Conservation (phyloP, 2,888 invertebrate species). For the Dermolepida albohirtum region DNA sequence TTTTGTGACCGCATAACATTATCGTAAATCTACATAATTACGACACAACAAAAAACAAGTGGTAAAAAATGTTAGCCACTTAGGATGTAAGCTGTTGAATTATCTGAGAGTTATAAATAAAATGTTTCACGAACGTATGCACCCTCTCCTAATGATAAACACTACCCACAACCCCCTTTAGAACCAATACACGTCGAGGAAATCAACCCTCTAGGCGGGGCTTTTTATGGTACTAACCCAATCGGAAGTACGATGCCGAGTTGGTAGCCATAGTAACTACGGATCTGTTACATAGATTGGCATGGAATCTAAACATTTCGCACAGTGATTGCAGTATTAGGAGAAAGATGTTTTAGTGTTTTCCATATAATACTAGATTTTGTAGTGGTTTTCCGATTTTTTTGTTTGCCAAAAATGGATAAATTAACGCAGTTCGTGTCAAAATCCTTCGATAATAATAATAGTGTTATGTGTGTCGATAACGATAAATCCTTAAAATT, state of each 20-base stretch:
- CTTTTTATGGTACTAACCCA: conserved; percentile 57
- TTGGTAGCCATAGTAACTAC: conserved; percentile 60
- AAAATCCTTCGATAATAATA: conserved; percentile 81
- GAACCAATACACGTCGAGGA: conserved; percentile 49
- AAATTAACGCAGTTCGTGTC: conserved; percentile 92
- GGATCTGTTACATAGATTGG: conserved; percentile 52
- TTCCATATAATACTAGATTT: conserved; percentile 27
- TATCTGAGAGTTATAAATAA: conserved; percentile 60
- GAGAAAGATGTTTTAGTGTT: conserved; percentile 51
- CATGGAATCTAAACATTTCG: conserved; percentile 61
- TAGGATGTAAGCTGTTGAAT: conserved; percentile 64
- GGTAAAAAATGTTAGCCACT: conserved; percentile 65
- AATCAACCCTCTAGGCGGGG: conserved; percentile 56
- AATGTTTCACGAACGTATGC: conserved; percentile 52
- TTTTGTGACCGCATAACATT: conserved; percentile 57
- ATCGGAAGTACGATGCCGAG: conserved; percentile 52
- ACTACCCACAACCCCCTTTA: conserved; percentile 47
- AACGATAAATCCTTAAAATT: conserved; percentile 57
- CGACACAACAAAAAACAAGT: conserved; percentile 61
- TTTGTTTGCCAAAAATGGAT: conserved; percentile 72
- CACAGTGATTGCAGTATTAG: conserved; percentile 62
- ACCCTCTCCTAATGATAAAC: conserved; percentile 47
- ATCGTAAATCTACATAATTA: conserved; percentile 64
- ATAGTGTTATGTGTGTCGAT: conserved; percentile 56
- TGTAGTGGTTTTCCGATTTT: conserved; percentile 27